These are phyloP conservation scores for Oxyteleia sp. DNA, from an alignment of 2,888 invertebrate genomes.

Conservation along the genomic window DNA sequence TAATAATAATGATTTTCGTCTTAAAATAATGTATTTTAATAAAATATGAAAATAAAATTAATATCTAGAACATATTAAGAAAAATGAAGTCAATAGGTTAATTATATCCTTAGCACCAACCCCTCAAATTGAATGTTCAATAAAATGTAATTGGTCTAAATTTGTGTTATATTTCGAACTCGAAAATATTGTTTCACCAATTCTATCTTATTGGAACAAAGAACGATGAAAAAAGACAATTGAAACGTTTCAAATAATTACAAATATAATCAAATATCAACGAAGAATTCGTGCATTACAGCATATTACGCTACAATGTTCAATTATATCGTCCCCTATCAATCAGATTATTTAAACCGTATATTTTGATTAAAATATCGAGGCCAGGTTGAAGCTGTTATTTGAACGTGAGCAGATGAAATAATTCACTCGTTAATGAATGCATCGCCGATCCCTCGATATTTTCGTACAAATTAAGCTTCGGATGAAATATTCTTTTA, in stretches of 20 bases:
- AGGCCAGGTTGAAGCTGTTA: constrained; percentile 20
- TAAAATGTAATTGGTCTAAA: too few relatives aligned
- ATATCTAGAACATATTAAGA: too few relatives aligned
- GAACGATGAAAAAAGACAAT: constrained; percentile 3
- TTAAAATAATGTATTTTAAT: too few relatives aligned
- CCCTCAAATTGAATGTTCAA: too few relatives aligned
- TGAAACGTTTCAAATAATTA: constrained; percentile 7
- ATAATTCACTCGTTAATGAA: constrained; percentile 49
- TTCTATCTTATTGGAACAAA: too few relatives aligned
- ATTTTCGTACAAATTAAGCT: constrained; percentile 43
- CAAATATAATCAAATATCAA: constrained; percentile 12
- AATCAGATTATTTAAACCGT: constrained; percentile 41
- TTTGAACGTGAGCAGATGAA: constrained; percentile 39
- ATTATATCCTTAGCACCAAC: too few relatives aligned
- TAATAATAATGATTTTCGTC: too few relatives aligned
- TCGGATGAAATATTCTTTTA: constrained; percentile 44
- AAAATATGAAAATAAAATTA: too few relatives aligned
- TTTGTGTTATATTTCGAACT: too few relatives aligned
- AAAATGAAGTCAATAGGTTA: too few relatives aligned
- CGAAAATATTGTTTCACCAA: too few relatives aligned
- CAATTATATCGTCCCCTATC: constrained; percentile 28
- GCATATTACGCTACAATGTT: constrained; percentile 12
- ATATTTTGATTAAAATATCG: constrained; percentile 45
- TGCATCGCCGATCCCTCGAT: constrained; percentile 31
- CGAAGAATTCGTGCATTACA: constrained; percentile 15